Percentiles rank a stretch among this genome's conserved stretches.
phyloP scores from a whole-genome alignment of 2,797 vertebrate species.

The Smutsia temminckii region DNA sequence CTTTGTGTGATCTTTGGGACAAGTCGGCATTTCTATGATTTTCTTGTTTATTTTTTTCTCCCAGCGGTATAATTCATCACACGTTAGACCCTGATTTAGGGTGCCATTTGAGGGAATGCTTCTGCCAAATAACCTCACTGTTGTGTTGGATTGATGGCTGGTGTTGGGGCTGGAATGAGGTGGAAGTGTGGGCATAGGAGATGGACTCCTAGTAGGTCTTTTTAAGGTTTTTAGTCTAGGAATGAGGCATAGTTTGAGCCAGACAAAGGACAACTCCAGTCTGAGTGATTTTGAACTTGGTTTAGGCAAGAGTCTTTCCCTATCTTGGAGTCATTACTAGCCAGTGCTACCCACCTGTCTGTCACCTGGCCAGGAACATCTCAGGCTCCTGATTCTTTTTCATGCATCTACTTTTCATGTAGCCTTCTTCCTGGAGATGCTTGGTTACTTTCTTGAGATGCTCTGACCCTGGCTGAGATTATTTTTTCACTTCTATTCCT shows the following conservation, averaged over 20 bases:
- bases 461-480: constrained; percentile 27
- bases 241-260: not conserved
- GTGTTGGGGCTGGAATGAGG: not conserved
- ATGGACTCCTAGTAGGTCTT: not conserved
- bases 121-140: not conserved
- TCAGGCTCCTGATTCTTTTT: constrained; percentile 22
- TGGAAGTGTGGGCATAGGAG: not conserved
- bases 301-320: not conserved
- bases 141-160: constrained; percentile 37
- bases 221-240: constrained; percentile 22
- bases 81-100: not conserved
- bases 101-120: not conserved
- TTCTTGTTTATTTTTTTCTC: constrained; percentile 11
- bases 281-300: not conserved
- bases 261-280: not conserved
- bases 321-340: not conserved
- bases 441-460: constrained; percentile 44
- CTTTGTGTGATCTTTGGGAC: not conserved
- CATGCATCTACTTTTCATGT: constrained; percentile 12
- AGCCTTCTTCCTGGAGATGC: not conserved
- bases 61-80: not conserved
- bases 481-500: constrained; percentile 44
- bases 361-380: not conserved
- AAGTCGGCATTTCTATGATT: not conserved
- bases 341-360: not conserved